phyloP scores from a whole-genome alignment of 2,888 invertebrate genomes.

The Deilephila porcellus region DNA sequence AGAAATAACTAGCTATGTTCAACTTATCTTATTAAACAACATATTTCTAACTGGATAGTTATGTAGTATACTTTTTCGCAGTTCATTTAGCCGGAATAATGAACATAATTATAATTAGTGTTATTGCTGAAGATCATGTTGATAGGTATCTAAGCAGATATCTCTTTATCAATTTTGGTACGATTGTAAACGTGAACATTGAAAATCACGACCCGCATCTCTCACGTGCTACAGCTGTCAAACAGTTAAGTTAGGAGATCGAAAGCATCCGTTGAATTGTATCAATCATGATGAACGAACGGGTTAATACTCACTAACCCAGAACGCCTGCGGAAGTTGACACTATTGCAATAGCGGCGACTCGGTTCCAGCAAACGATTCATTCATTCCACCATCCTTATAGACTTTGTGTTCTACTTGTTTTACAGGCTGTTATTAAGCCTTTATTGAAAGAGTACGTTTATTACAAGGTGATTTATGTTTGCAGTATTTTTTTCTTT shows the following conservation, averaged over 20 bases:
- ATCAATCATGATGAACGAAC: constrained; percentile 29
- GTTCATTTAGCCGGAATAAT: too few species aligned
- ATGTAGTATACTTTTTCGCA: too few species aligned
- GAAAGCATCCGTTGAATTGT: constrained; percentile 9
- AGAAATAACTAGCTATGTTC: too few species aligned
- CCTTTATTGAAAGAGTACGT: background rate
- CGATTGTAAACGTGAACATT: background rate
- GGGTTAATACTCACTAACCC: constrained; percentile 35
- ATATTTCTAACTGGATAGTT: too few species aligned
- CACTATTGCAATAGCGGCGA: constrained; percentile 14
- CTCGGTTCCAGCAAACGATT: constrained; percentile 19
- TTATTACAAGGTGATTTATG: background rate
- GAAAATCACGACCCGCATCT: background rate
- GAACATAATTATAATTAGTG: too few species aligned
- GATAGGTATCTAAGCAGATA: background rate
- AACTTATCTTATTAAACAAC: too few species aligned
- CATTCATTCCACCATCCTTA: background rate
- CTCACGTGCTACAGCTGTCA: constrained; percentile 4
- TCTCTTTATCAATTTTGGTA: background rate
- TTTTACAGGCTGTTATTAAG: background rate
- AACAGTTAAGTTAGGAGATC: constrained; percentile 8
- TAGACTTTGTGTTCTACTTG: background rate
- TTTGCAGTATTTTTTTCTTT: too few species aligned
- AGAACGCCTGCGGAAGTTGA: constrained; percentile 21
- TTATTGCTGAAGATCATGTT: background rate